phyloP scores from a whole-genome alignment of 1,140 invertebrate genomes.

The Drosophila tsacasi region DNA sequence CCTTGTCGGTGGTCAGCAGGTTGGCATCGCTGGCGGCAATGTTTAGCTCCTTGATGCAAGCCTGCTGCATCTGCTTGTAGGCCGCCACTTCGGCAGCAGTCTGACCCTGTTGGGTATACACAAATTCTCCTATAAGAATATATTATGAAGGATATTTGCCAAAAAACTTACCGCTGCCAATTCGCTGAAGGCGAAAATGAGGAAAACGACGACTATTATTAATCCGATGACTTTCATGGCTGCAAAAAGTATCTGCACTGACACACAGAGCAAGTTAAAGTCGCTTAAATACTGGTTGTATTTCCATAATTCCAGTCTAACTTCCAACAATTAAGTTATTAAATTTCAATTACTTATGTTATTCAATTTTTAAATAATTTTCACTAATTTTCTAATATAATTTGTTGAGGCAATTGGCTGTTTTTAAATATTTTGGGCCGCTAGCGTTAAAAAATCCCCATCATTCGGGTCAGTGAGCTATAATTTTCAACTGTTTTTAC shows the following conservation, averaged over 20 bases:
- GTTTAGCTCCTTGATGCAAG: constrained; percentile 70
- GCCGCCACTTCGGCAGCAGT: constrained; percentile 50
- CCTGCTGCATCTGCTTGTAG: constrained; percentile 50
- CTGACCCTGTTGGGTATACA: constrained; percentile 32
- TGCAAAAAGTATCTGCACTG: constrained; percentile 1
- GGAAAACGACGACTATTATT: constrained; percentile 9
- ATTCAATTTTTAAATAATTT: constrained; percentile 46
- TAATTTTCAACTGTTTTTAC: neutral
- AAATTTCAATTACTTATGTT: constrained; percentile 49
- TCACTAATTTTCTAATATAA: constrained; percentile 16
- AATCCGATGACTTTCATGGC: constrained; percentile 45
- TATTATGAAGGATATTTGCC: neutral
- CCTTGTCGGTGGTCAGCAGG: constrained; percentile 44
- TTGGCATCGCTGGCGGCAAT: constrained; percentile 40
- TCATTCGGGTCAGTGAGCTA: constrained; percentile 37
- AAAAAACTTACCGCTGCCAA: constrained; percentile 17
- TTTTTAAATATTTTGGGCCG: neutral
- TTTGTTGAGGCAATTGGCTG: constrained; percentile 19
- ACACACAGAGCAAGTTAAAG: constrained; percentile 1
- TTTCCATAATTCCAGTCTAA: neutral
- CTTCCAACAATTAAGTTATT: constrained; percentile 61
- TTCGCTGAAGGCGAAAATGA: constrained; percentile 32
- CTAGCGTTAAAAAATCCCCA: constrained; percentile 37
- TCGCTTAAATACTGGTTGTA: constrained; percentile 46
- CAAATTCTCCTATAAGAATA: neutral